A percentile compares a stretch with the other conserved stretches of the same genome.
Conservation (phyloP, 2,888 invertebrate genomes). For the Ptychoptera contaminata region DNA sequence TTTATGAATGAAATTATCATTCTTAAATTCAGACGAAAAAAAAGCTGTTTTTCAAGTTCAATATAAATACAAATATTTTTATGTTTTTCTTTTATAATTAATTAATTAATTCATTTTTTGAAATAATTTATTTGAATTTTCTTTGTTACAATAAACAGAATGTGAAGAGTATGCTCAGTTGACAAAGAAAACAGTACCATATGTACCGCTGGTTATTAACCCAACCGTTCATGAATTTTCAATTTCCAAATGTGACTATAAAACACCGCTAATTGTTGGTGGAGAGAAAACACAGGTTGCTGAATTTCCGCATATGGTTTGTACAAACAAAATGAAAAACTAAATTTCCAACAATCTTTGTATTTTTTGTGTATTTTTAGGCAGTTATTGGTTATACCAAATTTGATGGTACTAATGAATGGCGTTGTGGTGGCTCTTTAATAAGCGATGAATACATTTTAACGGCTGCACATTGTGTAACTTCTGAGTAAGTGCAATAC, state of each 20-base stretch:
- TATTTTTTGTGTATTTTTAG: conserved; percentile 8
- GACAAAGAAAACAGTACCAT: not conserved
- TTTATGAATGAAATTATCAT: too few species aligned
- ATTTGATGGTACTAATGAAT: conserved; percentile 14
- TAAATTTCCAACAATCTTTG: too few species aligned
- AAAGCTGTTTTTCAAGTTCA: too few species aligned
- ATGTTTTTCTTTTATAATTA: too few species aligned
- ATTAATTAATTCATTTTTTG: too few species aligned
- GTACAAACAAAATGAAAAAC: too few species aligned
- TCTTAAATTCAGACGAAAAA: too few species aligned
- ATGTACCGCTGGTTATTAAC: not conserved
- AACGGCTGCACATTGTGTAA: conserved; percentile 43
- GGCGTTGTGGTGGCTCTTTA: conserved; percentile 41
- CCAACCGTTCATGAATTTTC: not conserved
- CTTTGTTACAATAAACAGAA: too few species aligned
- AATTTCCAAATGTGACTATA: conserved; percentile 1
- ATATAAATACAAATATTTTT: too few species aligned
- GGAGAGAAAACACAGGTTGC: conserved; percentile 5
- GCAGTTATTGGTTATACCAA: conserved; percentile 7
- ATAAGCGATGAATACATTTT: conserved; percentile 38
- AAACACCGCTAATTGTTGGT: conserved; percentile 7
- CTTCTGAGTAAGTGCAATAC: not conserved
- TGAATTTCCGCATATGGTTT: conserved; percentile 8
- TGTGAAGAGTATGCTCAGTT: too few species aligned
- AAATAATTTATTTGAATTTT: too few species aligned